A percentile compares a stretch with the other conserved stretches of the same genome.
Conservation (phyloP, 2,113 vertebrate genomes). For the Scatophagus argus region DNA sequence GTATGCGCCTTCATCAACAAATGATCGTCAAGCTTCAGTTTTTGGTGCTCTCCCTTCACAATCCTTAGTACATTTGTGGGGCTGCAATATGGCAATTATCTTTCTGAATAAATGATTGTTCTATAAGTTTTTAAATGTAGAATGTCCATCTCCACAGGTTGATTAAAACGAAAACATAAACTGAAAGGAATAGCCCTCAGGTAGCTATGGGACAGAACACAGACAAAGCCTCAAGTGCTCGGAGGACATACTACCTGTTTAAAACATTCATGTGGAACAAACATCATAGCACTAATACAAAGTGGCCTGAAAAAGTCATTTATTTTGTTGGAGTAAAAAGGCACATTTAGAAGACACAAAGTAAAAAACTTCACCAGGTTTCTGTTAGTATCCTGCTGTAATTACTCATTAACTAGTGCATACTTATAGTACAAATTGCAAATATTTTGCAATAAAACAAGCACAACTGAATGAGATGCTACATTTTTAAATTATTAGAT, state of each 20-base stretch:
- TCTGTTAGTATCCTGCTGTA: background rate
- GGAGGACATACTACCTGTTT: background rate
- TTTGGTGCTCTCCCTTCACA: no score
- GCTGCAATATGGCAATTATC: no score
- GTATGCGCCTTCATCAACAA: no score
- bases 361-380: background rate
- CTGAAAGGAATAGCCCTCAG: no score
- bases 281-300: slow-evolving; percentile 6
- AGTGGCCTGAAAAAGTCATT: slow-evolving; percentile 28
- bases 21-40: no score
- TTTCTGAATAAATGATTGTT: no score
- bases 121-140: no score
- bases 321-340: slow-evolving; percentile 72
- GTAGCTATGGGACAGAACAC: no score
- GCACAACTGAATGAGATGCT: background rate
- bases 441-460: slow-evolving; percentile 2
- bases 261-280: background rate
- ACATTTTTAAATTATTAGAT: background rate
- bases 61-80: no score
- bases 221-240: no score
- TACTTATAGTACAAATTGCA: background rate
- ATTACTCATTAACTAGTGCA: background rate
- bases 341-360: slow-evolving; percentile 60
- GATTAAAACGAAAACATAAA: no score
- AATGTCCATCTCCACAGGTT: no score